Percentiles rank a stretch among this genome's conserved stretches.
These are phyloP conservation scores for Acronicta psi DNA, from an alignment of 2,888 invertebrate species.

Conservation along the genomic window DNA sequence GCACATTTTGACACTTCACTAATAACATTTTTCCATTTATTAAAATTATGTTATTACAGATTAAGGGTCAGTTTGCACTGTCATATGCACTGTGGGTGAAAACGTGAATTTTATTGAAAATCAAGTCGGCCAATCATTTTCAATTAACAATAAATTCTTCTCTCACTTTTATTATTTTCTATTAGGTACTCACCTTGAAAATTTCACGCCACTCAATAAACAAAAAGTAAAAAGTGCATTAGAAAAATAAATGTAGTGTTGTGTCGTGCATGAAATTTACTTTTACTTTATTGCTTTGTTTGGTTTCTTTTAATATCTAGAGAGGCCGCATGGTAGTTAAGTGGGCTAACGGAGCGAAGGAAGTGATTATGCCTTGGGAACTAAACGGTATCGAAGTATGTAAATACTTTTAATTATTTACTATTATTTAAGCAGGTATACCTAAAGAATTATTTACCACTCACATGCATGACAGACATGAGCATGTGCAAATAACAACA, in stretches of 20 bases:
- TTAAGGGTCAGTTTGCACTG: conserved; percentile 7
- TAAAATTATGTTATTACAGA: conserved; percentile 12
- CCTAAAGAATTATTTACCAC: conserved; percentile 41
- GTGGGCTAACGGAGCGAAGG: conserved; percentile 86
- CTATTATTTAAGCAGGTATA: conserved; percentile 45
- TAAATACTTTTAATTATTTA: conserved; percentile 67
- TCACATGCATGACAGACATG: conserved; percentile 49
- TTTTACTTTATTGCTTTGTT: conserved; percentile 79
- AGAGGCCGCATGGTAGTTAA: conserved; percentile 88
- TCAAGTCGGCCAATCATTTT: too few species aligned
- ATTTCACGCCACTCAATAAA: conserved; percentile 9
- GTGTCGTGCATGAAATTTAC: conserved; percentile 76
- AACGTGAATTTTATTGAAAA: neutral
- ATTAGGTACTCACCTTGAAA: conserved; percentile 7
- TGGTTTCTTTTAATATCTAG: conserved; percentile 81
- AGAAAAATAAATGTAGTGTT: conserved; percentile 34
- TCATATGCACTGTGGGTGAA: conserved; percentile 19
- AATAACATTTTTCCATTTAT: conserved; percentile 7
- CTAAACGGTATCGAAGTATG: conserved; percentile 84
- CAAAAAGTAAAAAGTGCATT: conserved; percentile 12
- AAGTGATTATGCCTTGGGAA: conserved; percentile 87
- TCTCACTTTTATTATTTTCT: conserved; percentile 18
- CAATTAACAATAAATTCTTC: conserved; percentile 20
- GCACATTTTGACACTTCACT: conserved; percentile 29
- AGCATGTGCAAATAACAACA: conserved; percentile 36